Conservation (phyloP, 2,797 vertebrate genomes). For the Pteronotus mesoamericanus region DNA sequence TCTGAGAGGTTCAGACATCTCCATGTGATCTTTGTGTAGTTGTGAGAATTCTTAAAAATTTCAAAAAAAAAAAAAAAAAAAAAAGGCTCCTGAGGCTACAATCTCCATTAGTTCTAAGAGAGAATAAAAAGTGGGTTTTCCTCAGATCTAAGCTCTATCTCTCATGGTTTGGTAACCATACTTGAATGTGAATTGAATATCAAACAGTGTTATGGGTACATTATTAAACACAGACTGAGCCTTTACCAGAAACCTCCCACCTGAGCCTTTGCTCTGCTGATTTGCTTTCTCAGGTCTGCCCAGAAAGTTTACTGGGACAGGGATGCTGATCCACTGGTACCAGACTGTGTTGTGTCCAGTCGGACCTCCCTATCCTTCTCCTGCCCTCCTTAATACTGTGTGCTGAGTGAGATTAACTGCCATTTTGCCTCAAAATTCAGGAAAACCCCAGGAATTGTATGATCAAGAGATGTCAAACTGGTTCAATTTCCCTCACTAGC, state of each 20-base stretch:
- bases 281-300: background rate
- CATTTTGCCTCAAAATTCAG: conserved; percentile 45
- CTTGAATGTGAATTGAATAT: conserved; percentile 45
- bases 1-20: background rate
- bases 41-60: conserved; percentile 28
- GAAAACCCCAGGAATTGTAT: background rate
- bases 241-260: background rate
- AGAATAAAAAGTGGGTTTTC: conserved; percentile 35
- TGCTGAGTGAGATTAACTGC: background rate
- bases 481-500: background rate
- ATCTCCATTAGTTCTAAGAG: conserved; percentile 18
- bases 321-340: background rate
- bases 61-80: conserved; percentile 44
- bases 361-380: background rate
- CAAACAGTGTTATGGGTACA: background rate
- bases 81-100: background rate
- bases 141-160: background rate
- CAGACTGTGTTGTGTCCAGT: background rate
- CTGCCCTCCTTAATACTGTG: background rate
- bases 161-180: background rate
- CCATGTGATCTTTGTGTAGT: background rate
- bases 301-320: background rate
- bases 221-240: background rate
- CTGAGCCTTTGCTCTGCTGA: background rate
- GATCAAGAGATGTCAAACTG: conserved; percentile 51